Evolutionary conservation across 2,888 invertebrate genomes (phyloP), one percentile per base, ranked within the genome.

Genomic region (Drosophila emarginata): DNA sequence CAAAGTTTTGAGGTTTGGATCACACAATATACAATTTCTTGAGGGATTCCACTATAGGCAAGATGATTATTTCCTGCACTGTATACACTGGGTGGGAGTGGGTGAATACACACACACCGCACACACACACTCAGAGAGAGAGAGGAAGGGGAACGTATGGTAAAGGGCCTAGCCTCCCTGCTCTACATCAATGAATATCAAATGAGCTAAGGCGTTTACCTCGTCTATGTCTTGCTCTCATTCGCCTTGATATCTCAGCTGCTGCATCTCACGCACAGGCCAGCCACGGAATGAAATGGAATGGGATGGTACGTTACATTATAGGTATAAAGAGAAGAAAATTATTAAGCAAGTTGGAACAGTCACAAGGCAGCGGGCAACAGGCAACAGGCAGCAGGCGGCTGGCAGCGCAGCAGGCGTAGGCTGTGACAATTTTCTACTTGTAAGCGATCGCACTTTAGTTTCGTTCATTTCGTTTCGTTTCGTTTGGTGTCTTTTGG

Each of bases 161-260:
- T 9, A 32, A 32, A 32, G 32, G 32, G 32, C 56, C 37, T 56
- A 58, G 72, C 62, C 58, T 85, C 76, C 65, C 61, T 87, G 87
- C 89, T 88, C 87, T 78, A 89, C 87, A 86, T 89, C 89, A 89
- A 89, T 88, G 89, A 89, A 89, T 88, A 89, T 80, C 72, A 89
- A 88, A 89, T 88, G 89, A 89, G 88, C 72, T 78, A 64, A 77
- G 73, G 77, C 79, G 79, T 82, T 21, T n/a, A 40, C 53, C 45
- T 54, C 64, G 26, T 36, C 66, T 78, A 84, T 85, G 80, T 87
- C 88, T 83, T 83, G 82, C 82, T 83, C 88, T 80, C 82, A 79
- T 87, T 83, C 77, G 74, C 50, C 51, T 23, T 39, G 63, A 70
- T 69, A 69, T 70, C 67, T 32, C 45, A 50, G 74, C 74, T 67